Evolutionary conservation across 2,888 invertebrate genomes (phyloP).

Genomic region (Pseudeuparius sepicola): DNA sequence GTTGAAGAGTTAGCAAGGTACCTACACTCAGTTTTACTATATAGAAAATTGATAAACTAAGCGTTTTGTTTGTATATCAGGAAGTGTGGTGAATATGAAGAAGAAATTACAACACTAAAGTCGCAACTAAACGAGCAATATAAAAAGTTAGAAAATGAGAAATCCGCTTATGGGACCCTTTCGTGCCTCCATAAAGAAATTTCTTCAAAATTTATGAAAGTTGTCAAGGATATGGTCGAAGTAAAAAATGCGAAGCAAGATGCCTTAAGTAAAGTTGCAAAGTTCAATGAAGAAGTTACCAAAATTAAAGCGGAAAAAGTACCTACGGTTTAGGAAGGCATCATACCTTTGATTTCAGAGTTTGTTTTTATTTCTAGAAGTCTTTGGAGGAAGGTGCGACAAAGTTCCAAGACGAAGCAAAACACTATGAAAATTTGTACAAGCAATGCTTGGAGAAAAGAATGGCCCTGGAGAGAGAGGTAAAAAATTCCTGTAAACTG

Average conservation of each 20-base stretch:
- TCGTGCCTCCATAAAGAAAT: conserved; percentile 29
- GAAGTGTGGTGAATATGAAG: conserved; percentile 19
- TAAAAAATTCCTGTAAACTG: too few species aligned
- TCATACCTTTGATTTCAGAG: conserved; percentile 13
- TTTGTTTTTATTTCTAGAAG: too few species aligned
- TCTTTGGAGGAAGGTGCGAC: too few species aligned
- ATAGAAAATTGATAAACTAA: too few species aligned
- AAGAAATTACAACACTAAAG: conserved; percentile 22
- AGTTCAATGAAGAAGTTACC: conserved; percentile 22
- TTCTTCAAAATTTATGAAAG: conserved; percentile 27
- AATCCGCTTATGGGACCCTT: conserved; percentile 23
- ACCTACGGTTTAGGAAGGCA: too few species aligned
- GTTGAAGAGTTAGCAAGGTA: conserved; percentile 21
- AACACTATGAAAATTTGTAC: too few species aligned
- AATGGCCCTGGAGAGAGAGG: too few species aligned
- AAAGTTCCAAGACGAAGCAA: too few species aligned
- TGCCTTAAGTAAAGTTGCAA: too few species aligned
- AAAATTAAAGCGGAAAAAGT: neutral
- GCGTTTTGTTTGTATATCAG: conserved; percentile 16
- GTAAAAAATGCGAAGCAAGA: conserved; percentile 28
- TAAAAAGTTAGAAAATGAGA: conserved; percentile 23
- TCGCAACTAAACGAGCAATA: conserved; percentile 21
- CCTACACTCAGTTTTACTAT: too few species aligned
- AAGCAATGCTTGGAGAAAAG: too few species aligned
- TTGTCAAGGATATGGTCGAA: conserved; percentile 27